Base-by-base conservation (phyloP, 2,113 vertebrate species). In the Pao palembangensis region DNA sequence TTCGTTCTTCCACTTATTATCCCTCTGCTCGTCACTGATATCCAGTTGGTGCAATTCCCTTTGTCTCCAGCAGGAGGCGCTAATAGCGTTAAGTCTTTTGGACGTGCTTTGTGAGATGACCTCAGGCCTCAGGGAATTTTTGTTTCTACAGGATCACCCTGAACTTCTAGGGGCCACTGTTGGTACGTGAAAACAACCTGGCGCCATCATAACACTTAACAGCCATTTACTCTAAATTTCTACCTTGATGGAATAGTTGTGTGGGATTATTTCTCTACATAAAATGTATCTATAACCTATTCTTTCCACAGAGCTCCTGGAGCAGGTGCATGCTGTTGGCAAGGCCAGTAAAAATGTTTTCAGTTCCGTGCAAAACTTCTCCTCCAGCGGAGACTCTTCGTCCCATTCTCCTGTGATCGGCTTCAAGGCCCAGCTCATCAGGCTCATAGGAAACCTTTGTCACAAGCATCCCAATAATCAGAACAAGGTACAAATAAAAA, bases 31-130 rank as follows among this genome's bases (percentile, higher is more conserved):
- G 2, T 48, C 16, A 48, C 7, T 25, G 13, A 50, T 49, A 20
- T 31, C 5, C 21, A 52, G 19, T 64, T 49, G 51, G 51, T 85
- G 81, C 56, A 62, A 70, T 85, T 60, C 47, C 60, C 55, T 44
- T 2, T 18, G 81, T 73, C 82, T 80, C 83, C 66, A 86, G 62
- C 77, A 96, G 93, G 94, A 95, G 84, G 93, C 91, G 0, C 78
- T 95, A 73, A 91, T 92, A 19, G 90, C 92, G 5, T 82, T 95
- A 41, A 87, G 91, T 58, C 92, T 98, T 3, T 90, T 98, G 3
- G 94, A 99, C 0, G 87, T 95, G 51, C 92, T 99, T 43, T 99
- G 97, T 81, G 95, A 96, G 80, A 93, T 96, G 92, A 96, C 93
- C 2, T 93, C 94, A 0, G 91, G 87, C 66, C 85, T 63, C 0